These are phyloP conservation scores for Zaprionus nigranus DNA, from an alignment of 1,140 invertebrate genomes.

Conservation along the genomic window DNA sequence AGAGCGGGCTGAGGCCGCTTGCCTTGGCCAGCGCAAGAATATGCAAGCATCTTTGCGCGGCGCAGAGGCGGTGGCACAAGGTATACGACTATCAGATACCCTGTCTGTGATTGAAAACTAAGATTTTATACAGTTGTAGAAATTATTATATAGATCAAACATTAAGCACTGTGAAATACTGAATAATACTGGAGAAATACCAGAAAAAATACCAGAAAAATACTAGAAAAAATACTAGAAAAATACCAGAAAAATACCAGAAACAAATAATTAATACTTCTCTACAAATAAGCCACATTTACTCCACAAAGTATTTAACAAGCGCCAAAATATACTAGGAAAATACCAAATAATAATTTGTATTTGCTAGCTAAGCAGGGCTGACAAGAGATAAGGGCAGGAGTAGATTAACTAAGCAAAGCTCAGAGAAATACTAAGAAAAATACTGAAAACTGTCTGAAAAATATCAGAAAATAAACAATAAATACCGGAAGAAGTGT, in stretches of 20 bases:
- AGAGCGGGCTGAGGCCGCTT: constrained; percentile 44
- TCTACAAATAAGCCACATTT: neutral
- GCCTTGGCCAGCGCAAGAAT: neutral
- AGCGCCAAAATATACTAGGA: no score
- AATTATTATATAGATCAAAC: no score
- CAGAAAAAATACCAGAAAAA: neutral
- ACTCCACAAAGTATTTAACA: neutral
- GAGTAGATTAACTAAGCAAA: no score
- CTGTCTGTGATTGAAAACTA: neutral
- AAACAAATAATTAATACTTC: neutral
- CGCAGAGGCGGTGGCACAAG: neutral
- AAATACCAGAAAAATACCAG: neutral
- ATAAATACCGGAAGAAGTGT: neutral
- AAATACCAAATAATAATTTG: no score
- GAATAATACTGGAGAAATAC: neutral
- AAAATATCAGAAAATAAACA: neutral
- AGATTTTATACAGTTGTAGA: no score
- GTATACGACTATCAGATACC: neutral
- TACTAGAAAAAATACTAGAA: neutral
- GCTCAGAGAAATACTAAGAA: no score
- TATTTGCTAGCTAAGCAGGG: no score
- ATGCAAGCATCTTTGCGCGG: constrained; percentile 9
- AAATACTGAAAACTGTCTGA: neutral
- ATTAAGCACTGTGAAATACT: no score
- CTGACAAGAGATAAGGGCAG: no score